A percentile compares a stretch with the other conserved stretches of the same genome.
Evolutionary conservation across 2,113 vertebrate species (phyloP).

Genomic region (Spea bombifrons): DNA sequence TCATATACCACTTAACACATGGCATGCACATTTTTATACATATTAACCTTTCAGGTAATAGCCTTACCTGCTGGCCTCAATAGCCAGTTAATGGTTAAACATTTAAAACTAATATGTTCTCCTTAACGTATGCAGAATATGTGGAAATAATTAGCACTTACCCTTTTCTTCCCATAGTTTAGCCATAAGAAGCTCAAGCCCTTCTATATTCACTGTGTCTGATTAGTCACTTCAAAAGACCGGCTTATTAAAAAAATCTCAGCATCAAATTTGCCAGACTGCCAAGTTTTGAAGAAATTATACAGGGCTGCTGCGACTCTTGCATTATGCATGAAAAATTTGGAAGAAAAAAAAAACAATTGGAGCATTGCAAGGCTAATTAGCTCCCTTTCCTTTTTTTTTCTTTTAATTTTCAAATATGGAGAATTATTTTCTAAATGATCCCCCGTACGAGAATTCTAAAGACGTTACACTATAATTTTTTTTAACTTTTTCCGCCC

Average conservation of each 20-base stretch:
- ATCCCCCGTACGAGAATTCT: background rate
- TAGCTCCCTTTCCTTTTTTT: background rate
- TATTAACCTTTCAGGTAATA: background rate
- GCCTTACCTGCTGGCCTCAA: background rate
- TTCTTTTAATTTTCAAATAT: slow-evolving; percentile 12
- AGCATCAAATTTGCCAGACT: background rate
- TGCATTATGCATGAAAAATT: slow-evolving; percentile 14
- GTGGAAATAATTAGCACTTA: slow-evolving; percentile 8
- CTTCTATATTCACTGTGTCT: background rate
- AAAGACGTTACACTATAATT: too few relatives aligned
- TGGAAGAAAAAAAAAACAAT: slow-evolving; percentile 3
- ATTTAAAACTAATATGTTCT: background rate
- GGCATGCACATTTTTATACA: background rate
- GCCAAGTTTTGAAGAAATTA: background rate
- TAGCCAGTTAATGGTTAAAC: background rate
- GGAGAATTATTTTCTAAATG: background rate
- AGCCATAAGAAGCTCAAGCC: background rate
- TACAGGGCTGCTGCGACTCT: slow-evolving; percentile 1
- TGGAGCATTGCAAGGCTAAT: background rate
- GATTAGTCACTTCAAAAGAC: background rate
- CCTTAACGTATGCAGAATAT: background rate
- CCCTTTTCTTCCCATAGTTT: background rate
- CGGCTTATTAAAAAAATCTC: background rate
- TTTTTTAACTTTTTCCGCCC: too few relatives aligned
- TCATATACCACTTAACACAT: too few relatives aligned